These are phyloP conservation scores for Thera obeliscata DNA, from an alignment of 2,888 invertebrate species.

Conservation along the genomic window DNA sequence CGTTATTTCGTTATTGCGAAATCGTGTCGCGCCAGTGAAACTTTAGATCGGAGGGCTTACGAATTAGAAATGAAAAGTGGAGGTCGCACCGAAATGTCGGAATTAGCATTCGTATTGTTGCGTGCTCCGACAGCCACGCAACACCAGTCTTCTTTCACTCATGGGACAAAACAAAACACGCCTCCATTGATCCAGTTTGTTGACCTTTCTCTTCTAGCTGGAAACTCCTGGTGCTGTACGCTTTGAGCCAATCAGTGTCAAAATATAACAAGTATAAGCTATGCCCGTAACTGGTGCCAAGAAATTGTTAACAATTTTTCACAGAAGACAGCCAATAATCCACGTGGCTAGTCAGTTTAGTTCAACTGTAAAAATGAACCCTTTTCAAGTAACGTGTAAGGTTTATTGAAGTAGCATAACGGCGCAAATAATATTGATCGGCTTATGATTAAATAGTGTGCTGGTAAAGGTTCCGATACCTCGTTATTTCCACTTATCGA, in stretches of 20 bases:
- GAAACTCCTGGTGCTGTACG: conserved; percentile 25
- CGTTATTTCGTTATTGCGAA: conserved; percentile 59
- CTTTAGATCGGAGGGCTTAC: conserved; percentile 52
- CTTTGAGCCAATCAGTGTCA: conserved; percentile 36
- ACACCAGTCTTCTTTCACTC: conserved; percentile 38
- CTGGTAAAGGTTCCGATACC: conserved; percentile 44
- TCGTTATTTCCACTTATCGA: conserved; percentile 34
- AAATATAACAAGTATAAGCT: conserved; percentile 34
- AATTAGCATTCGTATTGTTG: conserved; percentile 69
- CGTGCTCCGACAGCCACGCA: conserved; percentile 32
- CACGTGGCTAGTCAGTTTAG: conserved; percentile 30
- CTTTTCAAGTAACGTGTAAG: conserved; percentile 40
- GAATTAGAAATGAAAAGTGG: conserved; percentile 63
- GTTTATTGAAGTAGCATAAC: conserved; percentile 52
- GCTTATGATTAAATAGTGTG: conserved; percentile 58
- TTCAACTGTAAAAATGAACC: conserved; percentile 44
- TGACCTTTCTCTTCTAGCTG: conserved; percentile 31
- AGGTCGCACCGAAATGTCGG: conserved; percentile 67
- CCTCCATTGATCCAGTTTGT: conserved; percentile 37
- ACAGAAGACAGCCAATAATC: conserved; percentile 40
- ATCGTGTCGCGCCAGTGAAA: conserved; percentile 57
- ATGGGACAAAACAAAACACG: conserved; percentile 30
- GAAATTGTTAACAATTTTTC: conserved; percentile 44
- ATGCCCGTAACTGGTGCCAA: conserved; percentile 35
- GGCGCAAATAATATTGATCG: conserved; percentile 53